Conservation (phyloP, 37 sponge, comb jelly and placozoan genomes). For the Ianthella basta region DNA sequence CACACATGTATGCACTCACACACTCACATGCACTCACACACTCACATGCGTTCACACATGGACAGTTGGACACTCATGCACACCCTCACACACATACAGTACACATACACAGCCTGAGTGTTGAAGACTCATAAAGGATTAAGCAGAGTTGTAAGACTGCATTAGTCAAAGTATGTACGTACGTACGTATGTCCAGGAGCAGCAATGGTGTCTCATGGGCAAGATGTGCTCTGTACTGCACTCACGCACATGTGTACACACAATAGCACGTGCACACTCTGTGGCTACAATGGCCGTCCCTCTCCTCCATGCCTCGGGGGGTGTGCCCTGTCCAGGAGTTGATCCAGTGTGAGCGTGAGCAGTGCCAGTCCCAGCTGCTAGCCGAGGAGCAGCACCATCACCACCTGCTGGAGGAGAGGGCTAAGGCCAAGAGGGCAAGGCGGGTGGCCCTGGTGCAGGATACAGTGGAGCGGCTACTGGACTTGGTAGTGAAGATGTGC, state of each 20-base stretch:
- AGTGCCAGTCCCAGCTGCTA: slow-evolving; percentile 47
- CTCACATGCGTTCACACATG: background rate
- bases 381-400: slow-evolving; percentile 50
- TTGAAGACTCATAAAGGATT: too few relatives aligned
- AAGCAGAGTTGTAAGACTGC: too few relatives aligned
- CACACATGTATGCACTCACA: background rate
- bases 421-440: slow-evolving; percentile 58
- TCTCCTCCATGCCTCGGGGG: background rate
- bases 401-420: slow-evolving; percentile 43
- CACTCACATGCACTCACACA: background rate
- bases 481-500: slow-evolving; percentile 68
- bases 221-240: background rate
- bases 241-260: slow-evolving; percentile 11
- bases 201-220: too few relatives aligned
- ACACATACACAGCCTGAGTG: too few relatives aligned
- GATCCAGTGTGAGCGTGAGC: slow-evolving; percentile 45
- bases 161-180: too few relatives aligned
- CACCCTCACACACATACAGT: background rate
- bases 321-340: slow-evolving; percentile 39
- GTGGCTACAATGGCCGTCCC: too few relatives aligned
- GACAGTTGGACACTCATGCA: too few relatives aligned
- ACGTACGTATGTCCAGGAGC: too few relatives aligned
- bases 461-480: slow-evolving; percentile 74
- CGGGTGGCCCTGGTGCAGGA: slow-evolving; percentile 53
- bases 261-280: background rate